Evolutionary conservation across 2,113 vertebrate species (phyloP), one percentile per base, ranked within the genome.

Genomic region (Potamarius usumacintae): DNA sequence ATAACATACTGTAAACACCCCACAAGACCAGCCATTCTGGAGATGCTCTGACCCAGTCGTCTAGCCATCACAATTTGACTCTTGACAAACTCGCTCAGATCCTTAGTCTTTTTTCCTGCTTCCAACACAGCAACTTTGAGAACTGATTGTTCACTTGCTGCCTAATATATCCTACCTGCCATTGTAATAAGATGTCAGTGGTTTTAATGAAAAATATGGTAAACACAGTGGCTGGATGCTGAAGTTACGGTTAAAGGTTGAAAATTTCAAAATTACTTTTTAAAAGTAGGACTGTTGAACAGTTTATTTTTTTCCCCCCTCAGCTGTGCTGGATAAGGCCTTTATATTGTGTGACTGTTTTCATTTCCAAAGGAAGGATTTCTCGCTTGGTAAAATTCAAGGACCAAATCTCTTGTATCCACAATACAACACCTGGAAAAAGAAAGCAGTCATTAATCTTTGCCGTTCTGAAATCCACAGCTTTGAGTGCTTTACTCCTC

Each of bases 381-480:
- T 96, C 92, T 94, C 89, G 86, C 93, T 90, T 93, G 93, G 93
- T 94, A 92, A 92, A 94, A 94, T 90, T 91, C 90, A 90, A 90
- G 85, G 81, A 87, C 89, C 89, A 94, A 95, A 96, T 93, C 94
- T 94, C 93, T 94, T 95, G 94, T 94, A 94, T 95, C 94, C 95
- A 95, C 94, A 95, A 94, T 93, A 94, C 93, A 94, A 95, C 95
- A 95, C 94, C 94, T 95, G 94, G 94, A 95, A 95, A 95, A 95
- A 95, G 94, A 95, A 93, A 92, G 90, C 91, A 90, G 93, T 93
- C 93, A 93, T 94, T 94, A 95, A 95, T 95, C 94, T 94, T 88
- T 42, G 81, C 91, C 89, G 91, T 90, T 91, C 89, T 88, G 83
- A 93, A 94, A 93, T 93, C 92, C 92, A 86, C 57, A 91, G 92